These are phyloP conservation scores for Metallyticus violacea DNA, from an alignment of 2,888 invertebrate genomes.

Conservation along the genomic window DNA sequence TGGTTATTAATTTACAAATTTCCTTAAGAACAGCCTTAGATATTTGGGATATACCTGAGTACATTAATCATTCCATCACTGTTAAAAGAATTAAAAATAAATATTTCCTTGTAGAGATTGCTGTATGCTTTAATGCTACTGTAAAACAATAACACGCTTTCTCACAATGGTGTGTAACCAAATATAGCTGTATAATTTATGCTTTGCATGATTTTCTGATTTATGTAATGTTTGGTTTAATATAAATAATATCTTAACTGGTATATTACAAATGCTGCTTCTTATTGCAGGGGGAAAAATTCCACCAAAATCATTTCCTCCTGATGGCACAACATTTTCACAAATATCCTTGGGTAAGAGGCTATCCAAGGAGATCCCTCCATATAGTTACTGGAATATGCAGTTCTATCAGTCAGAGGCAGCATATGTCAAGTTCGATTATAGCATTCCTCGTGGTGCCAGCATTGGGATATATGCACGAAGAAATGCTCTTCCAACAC, in stretches of 20 bases:
- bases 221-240: neutral
- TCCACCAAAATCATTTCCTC: constrained; percentile 87
- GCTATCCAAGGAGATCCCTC: constrained; percentile 83
- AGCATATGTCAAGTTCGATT: constrained; percentile 91
- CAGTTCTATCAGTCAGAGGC: constrained; percentile 94
- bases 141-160: neutral
- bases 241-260: neutral
- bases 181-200: neutral
- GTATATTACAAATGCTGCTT: neutral
- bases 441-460: constrained; percentile 86
- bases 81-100: neutral
- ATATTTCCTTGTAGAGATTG: neutral
- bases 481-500: constrained; percentile 90
- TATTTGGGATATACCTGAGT: no score
- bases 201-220: neutral
- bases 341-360: constrained; percentile 86
- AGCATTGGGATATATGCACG: constrained; percentile 94
- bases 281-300: constrained; percentile 71
- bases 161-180: neutral
- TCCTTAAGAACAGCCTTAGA: no score
- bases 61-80: neutral
- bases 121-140: neutral
- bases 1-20: no score
- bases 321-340: constrained; percentile 88
- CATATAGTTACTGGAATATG: constrained; percentile 96